Evolutionary conservation across 2,888 invertebrate genomes (phyloP).

Genomic region (Epirrita christyi): DNA sequence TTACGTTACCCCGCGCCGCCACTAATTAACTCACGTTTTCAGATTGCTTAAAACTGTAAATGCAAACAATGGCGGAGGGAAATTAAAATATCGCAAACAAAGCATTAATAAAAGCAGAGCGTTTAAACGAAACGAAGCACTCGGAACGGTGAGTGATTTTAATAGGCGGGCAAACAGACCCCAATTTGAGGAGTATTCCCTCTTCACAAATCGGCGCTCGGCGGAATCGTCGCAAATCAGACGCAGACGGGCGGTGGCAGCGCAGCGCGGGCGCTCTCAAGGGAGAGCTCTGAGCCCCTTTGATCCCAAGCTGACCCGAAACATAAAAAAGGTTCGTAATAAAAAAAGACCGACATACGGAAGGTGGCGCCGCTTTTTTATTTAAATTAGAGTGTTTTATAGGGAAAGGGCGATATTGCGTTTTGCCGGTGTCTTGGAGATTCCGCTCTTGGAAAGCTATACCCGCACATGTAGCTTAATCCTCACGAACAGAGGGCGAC

Average conservation of each 20-base stretch:
- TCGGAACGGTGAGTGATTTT: constrained; percentile 77
- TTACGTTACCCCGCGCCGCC: constrained; percentile 30
- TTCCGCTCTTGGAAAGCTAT: constrained; percentile 72
- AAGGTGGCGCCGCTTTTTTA: constrained; percentile 85
- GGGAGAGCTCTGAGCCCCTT: constrained; percentile 81
- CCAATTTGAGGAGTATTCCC: constrained; percentile 80
- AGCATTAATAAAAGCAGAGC: constrained; percentile 57
- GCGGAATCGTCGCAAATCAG: constrained; percentile 80
- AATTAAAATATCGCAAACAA: constrained; percentile 50
- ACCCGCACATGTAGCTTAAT: constrained; percentile 64
- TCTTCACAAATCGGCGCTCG: constrained; percentile 81
- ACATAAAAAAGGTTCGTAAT: constrained; percentile 85
- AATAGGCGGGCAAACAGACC: constrained; percentile 79
- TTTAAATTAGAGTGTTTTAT: constrained; percentile 85
- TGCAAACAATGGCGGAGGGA: constrained; percentile 44
- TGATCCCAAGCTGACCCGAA: constrained; percentile 85
- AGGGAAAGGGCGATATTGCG: constrained; percentile 83
- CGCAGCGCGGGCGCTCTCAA: constrained; percentile 61
- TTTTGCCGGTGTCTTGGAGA: constrained; percentile 79
- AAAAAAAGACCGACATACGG: constrained; percentile 84
- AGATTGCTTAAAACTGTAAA: constrained; percentile 38
- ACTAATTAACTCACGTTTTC: constrained; percentile 40
- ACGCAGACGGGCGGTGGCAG: constrained; percentile 54
- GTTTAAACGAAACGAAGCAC: constrained; percentile 57
- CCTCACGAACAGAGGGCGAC: constrained; percentile 56